Evolutionary conservation across 2,888 invertebrate species (phyloP).

Genomic region (Mesopsocus fuscifrons): DNA sequence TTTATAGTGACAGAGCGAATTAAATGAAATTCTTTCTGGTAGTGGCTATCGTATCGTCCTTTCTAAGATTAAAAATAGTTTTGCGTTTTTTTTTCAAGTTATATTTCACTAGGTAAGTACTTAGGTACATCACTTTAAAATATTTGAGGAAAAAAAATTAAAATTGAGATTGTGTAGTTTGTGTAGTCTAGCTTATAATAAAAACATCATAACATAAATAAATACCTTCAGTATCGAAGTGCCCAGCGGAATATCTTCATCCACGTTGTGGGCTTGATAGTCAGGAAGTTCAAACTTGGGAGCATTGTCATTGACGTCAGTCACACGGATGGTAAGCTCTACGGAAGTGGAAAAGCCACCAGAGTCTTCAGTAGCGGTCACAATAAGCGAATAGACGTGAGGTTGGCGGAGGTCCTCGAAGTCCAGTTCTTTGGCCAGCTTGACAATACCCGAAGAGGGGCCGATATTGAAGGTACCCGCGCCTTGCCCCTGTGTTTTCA

Average conservation of each 20-base stretch:
- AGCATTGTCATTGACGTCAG: slow-evolving; percentile 94
- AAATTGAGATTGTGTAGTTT: too few species aligned
- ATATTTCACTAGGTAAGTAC: too few species aligned
- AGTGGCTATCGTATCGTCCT: too few species aligned
- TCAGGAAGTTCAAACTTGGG: slow-evolving; percentile 92
- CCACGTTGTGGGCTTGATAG: slow-evolving; percentile 91
- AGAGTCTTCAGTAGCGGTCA: slow-evolving; percentile 93
- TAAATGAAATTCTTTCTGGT: too few species aligned
- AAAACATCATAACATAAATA: too few species aligned
- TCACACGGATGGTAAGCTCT: slow-evolving; percentile 84
- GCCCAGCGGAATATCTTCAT: slow-evolving; percentile 83
- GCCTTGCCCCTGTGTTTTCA: slow-evolving; percentile 85
- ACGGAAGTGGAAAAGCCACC: slow-evolving; percentile 90
- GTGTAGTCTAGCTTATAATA: too few species aligned
- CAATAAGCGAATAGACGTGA: slow-evolving; percentile 79
- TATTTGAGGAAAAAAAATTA: too few species aligned
- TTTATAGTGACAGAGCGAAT: too few species aligned
- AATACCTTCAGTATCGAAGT: slow-evolving; percentile 62
- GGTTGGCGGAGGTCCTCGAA: slow-evolving; percentile 91
- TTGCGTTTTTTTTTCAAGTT: too few species aligned
- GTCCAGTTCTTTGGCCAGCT: slow-evolving; percentile 87
- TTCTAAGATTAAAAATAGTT: too few species aligned
- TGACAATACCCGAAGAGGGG: slow-evolving; percentile 84
- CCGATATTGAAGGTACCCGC: slow-evolving; percentile 88
- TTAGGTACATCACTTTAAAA: too few species aligned